Percentiles rank a stretch among this genome's conserved stretches.
Evolutionary conservation across 2,888 invertebrate species (phyloP).

Genomic region (Ophonus ardosiacus): DNA sequence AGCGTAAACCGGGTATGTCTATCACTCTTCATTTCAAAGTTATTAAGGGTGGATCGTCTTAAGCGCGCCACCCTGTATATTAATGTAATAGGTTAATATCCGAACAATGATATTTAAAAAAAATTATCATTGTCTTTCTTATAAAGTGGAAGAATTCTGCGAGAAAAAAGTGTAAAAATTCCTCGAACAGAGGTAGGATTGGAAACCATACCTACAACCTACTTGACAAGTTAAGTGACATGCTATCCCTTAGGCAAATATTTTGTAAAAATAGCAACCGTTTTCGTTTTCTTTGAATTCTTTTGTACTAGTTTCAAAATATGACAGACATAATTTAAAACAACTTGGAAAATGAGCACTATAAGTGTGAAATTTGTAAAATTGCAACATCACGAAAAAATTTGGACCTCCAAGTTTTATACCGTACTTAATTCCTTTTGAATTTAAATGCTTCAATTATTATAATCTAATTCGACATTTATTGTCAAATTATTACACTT

Average conservation of each 20-base stretch:
- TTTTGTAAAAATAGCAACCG: constrained; percentile 44
- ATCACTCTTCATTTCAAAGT: no score
- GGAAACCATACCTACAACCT: constrained; percentile 41
- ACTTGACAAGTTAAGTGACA: constrained; percentile 27
- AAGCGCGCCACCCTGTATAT: no score
- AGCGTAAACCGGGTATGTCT: no score
- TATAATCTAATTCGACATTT: background rate
- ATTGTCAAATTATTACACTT: background rate
- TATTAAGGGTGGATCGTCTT: no score
- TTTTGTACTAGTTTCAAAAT: constrained; percentile 33
- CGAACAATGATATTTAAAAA: no score
- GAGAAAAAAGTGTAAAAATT: constrained; percentile 21
- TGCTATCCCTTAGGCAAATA: constrained; percentile 32
- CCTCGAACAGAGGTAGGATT: background rate
- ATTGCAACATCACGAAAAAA: background rate
- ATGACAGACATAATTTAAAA: constrained; percentile 38
- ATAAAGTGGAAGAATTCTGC: background rate
- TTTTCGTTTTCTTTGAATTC: constrained; percentile 38
- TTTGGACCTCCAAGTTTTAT: constrained; percentile 2
- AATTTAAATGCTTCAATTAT: background rate
- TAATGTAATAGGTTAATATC: no score
- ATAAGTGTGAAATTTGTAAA: constrained; percentile 9
- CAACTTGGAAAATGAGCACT: constrained; percentile 36
- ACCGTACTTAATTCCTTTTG: background rate
- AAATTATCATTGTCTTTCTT: no score